phyloP scores from a whole-genome alignment of 2,113 vertebrate species.

The Laterallus jamaicensis region DNA sequence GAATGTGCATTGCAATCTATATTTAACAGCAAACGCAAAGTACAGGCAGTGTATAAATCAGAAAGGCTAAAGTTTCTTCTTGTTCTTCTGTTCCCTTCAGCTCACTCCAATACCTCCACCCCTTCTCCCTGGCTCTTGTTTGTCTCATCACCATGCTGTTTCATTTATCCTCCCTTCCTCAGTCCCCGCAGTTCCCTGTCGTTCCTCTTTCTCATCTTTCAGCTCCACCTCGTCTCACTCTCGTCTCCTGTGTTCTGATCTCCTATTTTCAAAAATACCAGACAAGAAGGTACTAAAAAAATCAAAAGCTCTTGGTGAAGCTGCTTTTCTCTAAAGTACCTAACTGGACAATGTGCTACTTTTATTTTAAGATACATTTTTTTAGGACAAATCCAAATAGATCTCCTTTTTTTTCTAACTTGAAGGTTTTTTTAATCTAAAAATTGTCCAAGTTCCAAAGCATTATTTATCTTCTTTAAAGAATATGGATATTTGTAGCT shows the following conservation, averaged over 20 bases:
- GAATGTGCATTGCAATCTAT: constrained; percentile 24
- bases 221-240: neutral
- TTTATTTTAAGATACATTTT: neutral
- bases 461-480: neutral
- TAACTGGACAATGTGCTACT: neutral
- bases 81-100: constrained; percentile 28
- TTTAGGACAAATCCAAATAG: constrained; percentile 5
- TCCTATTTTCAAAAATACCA: constrained; percentile 23
- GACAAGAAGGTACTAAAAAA: neutral
- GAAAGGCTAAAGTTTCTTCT: constrained; percentile 13
- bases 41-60: neutral
- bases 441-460: neutral
- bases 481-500: neutral
- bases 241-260: constrained; percentile 10
- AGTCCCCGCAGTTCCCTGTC: constrained; percentile 10
- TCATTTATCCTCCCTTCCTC: constrained; percentile 24
- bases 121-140: constrained; percentile 41
- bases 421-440: neutral
- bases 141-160: constrained; percentile 27
- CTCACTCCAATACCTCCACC: neutral
- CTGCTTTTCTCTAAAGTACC: neutral
- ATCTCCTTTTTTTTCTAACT: neutral
- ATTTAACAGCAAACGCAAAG: constrained; percentile 49
- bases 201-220: constrained; percentile 37
- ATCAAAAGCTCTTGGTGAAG: neutral